Conservation (phyloP, 2,888 invertebrate genomes). For the Dimorphilus gyrociliatus region DNA sequence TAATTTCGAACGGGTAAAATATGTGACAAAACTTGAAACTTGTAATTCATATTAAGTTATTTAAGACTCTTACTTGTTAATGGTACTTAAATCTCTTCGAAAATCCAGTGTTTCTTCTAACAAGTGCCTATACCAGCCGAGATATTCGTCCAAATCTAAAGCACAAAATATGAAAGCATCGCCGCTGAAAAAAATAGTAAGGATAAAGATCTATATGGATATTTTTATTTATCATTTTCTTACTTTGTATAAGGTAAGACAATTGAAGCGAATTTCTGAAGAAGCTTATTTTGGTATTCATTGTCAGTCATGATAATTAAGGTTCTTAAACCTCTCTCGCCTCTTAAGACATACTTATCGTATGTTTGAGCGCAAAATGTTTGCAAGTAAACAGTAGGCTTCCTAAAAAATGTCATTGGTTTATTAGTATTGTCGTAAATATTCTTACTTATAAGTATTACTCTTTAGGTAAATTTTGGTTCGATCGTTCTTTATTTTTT, state of each 20-base stretch:
- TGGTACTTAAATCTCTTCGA: slow-evolving; percentile 61
- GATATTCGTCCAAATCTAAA: slow-evolving; percentile 73
- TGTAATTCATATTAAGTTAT: no score
- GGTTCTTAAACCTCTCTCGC: slow-evolving; percentile 87
- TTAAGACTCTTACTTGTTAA: slow-evolving; percentile 56
- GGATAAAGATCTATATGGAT: not conserved
- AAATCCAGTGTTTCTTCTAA: slow-evolving; percentile 53
- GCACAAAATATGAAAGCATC: slow-evolving; percentile 89
- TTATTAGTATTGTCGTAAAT: no score
- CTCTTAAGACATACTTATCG: slow-evolving; percentile 71
- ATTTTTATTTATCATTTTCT: slow-evolving; percentile 24
- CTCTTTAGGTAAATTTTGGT: no score
- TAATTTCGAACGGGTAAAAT: no score
- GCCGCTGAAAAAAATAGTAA: slow-evolving; percentile 48
- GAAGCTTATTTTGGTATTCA: slow-evolving; percentile 64
- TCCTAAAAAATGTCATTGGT: no score
- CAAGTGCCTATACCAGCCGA: slow-evolving; percentile 80
- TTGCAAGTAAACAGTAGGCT: slow-evolving; percentile 45
- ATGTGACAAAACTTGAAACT: no score
- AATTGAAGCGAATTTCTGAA: slow-evolving; percentile 77
- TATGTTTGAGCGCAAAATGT: slow-evolving; percentile 86
- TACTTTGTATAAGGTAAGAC: slow-evolving; percentile 91
- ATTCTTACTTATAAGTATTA: slow-evolving; percentile 17
- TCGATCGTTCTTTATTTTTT: no score
- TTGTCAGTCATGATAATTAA: slow-evolving; percentile 74